Base-by-base conservation (phyloP, 2,797 vertebrate genomes). In the Protonibea diacanthus region DNA sequence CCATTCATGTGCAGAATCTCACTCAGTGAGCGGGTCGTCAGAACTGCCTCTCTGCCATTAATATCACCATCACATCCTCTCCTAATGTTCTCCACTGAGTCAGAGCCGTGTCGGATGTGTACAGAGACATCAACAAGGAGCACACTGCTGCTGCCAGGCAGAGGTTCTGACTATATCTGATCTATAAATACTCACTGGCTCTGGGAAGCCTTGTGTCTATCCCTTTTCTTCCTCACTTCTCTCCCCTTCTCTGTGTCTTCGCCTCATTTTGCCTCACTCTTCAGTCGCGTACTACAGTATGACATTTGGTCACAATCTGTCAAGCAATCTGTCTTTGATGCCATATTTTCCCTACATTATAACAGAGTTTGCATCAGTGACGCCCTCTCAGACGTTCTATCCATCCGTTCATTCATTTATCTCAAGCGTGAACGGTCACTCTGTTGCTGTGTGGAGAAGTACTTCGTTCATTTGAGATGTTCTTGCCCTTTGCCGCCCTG, bases 101-200 rank as follows among this genome's bases (percentile, higher is more conserved):
- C 83, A 82, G 64, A 86, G 82, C 61, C 18, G 11, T 79, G 76
- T 83, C 64, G 60, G 56, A 81, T 87, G 81, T 79, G 73, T 74
- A 91, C 80, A 87, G 66, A 90, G 83, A 83, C 85, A 89, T 88
- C 82, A 88, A 81, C 86, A 82, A 81, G 81, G 75, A 88, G 86
- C 82, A 68, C 67, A 62, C 38, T 69, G 79, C 81, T 86, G 84
- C 93, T 90, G 88, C 84, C 90, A 92, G 86, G 84, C 90, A 92
- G 83, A 88, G 88, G 88, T 91, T 92, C 88, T 86, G 88, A 87
- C 89, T 90, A 83, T 72, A 84, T 92, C 83, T 91, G 86, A 91
- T 92, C 92, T 92, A 93, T 92, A 91, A 94, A 93, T 93, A 94
- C 88, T 91, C 86, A 8, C 78, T 33, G 78, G 88, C 80, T 83